These are phyloP conservation scores for Echinarachnius parma DNA, from an alignment of 53 echinoderm and acorn worm species.

Conservation along the genomic window DNA sequence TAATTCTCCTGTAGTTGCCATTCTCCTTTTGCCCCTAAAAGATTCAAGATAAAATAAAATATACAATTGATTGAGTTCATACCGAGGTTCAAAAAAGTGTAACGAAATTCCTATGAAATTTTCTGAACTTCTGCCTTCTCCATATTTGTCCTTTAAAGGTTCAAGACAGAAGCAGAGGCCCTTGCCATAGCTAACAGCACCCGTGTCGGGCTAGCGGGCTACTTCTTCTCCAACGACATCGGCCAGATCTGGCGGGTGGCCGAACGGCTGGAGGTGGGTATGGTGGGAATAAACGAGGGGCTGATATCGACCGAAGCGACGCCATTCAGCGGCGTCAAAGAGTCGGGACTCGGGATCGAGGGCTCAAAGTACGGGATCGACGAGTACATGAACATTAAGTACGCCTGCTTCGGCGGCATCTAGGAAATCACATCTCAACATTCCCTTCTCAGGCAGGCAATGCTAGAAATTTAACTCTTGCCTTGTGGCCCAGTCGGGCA, in stretches of 20 bases:
- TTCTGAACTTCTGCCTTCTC: too few relatives aligned
- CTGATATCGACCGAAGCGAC: conserved; percentile 25
- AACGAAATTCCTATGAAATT: too few relatives aligned
- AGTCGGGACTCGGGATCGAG: conserved; percentile 62
- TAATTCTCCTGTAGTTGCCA: too few relatives aligned
- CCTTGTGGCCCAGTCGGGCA: too few relatives aligned
- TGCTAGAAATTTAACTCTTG: too few relatives aligned
- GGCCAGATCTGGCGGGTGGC: conserved; percentile 62
- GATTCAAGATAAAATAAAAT: too few relatives aligned
- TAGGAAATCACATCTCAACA: too few relatives aligned
- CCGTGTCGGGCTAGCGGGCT: conserved; percentile 54
- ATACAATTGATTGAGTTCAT: too few relatives aligned
- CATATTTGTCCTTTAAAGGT: too few relatives aligned
- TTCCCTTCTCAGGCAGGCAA: too few relatives aligned
- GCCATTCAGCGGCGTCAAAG: conserved; percentile 58
- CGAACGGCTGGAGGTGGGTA: conserved; percentile 61
- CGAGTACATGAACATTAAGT: conserved; percentile 61
- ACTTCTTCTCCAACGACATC: conserved; percentile 59
- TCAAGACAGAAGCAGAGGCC: conserved; percentile 67
- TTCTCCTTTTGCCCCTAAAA: too few relatives aligned
- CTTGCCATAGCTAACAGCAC: conserved; percentile 54
- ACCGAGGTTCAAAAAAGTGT: too few relatives aligned
- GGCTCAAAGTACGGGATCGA: conserved; percentile 59
- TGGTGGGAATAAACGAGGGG: conserved; percentile 59
- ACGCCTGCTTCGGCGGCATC: conserved; percentile 52